phyloP scores from a whole-genome alignment of 2,113 vertebrate genomes.

The Gavia stellata region DNA sequence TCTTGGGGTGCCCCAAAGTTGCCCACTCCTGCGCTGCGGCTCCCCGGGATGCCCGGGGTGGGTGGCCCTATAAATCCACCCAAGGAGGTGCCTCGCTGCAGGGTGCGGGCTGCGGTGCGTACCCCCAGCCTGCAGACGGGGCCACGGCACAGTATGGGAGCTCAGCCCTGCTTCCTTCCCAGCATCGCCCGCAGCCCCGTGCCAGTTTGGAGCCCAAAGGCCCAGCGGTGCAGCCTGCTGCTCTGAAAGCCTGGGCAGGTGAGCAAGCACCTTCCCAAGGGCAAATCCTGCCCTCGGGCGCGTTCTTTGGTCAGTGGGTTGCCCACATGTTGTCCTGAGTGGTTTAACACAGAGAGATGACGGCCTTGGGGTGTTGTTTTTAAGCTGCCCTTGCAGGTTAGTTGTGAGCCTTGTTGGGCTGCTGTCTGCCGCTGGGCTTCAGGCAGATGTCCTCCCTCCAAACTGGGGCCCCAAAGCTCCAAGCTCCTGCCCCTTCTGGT shows the following conservation, averaged over 20 bases:
- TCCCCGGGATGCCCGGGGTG: background rate
- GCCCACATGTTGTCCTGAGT: background rate
- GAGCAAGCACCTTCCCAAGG: background rate
- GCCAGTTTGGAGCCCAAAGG: background rate
- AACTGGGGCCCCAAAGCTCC: background rate
- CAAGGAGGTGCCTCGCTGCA: background rate
- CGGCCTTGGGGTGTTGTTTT: background rate
- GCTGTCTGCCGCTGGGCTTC: background rate
- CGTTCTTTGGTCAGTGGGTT: background rate
- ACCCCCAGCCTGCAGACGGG: background rate
- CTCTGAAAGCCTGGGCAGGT: background rate
- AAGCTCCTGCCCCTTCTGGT: background rate
- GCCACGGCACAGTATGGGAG: fast-evolving
- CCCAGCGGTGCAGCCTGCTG: fast-evolving
- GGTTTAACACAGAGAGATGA: background rate
- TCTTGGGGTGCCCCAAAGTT: background rate
- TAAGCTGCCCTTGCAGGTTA: background rate
- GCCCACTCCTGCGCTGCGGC: background rate
- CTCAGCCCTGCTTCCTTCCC: background rate
- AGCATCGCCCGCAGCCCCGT: background rate
- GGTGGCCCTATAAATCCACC: background rate
- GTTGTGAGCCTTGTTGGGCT: background rate
- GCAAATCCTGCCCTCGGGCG: background rate
- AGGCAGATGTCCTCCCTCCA: background rate
- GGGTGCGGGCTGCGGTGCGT: background rate